These are phyloP conservation scores for Cheilosia urbana DNA, from an alignment of 2,888 invertebrate genomes.

Conservation along the genomic window DNA sequence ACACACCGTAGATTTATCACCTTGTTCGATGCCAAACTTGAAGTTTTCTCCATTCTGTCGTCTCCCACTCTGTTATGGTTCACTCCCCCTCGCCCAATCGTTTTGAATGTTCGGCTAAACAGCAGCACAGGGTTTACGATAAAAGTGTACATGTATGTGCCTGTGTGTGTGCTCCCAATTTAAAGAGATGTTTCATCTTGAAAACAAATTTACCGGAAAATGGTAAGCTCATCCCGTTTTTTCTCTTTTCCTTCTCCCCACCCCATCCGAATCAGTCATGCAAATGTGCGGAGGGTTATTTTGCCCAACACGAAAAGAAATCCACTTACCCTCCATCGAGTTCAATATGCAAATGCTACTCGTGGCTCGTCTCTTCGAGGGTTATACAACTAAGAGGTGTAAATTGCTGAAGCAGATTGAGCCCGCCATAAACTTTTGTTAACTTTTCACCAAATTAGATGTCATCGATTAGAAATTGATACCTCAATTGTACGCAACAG, in stretches of 20 bases:
- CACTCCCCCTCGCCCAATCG: slow-evolving; percentile 39
- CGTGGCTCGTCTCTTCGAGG: slow-evolving; percentile 40
- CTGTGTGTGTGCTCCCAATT: slow-evolving; percentile 13
- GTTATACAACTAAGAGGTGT: slow-evolving; percentile 62
- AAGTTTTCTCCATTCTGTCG: slow-evolving; percentile 32
- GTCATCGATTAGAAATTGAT: slow-evolving; percentile 73
- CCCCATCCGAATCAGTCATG: slow-evolving; percentile 51
- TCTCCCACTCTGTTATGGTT: neutral
- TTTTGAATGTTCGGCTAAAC: slow-evolving; percentile 67
- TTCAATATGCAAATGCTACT: slow-evolving; percentile 65
- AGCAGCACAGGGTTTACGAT: slow-evolving; percentile 61
- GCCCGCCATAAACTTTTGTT: slow-evolving; percentile 64
- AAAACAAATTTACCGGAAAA: slow-evolving; percentile 74
- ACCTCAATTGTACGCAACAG: slow-evolving; percentile 69
- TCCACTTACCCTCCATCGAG: slow-evolving; percentile 2
- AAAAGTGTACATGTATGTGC: slow-evolving; percentile 12
- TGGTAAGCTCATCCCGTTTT: slow-evolving; percentile 59
- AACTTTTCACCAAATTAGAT: slow-evolving; percentile 74
- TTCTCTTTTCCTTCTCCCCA: neutral
- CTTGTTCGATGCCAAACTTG: slow-evolving; percentile 71
- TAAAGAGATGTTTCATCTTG: slow-evolving; percentile 69
- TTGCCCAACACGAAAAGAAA: slow-evolving; percentile 22
- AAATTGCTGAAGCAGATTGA: slow-evolving; percentile 56
- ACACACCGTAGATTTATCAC: slow-evolving; percentile 69
- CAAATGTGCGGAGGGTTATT: slow-evolving; percentile 56